Percentiles rank a stretch among this genome's conserved stretches.
Conservation (phyloP, 2,888 invertebrate species). For the Cheiracanthium punctorium region DNA sequence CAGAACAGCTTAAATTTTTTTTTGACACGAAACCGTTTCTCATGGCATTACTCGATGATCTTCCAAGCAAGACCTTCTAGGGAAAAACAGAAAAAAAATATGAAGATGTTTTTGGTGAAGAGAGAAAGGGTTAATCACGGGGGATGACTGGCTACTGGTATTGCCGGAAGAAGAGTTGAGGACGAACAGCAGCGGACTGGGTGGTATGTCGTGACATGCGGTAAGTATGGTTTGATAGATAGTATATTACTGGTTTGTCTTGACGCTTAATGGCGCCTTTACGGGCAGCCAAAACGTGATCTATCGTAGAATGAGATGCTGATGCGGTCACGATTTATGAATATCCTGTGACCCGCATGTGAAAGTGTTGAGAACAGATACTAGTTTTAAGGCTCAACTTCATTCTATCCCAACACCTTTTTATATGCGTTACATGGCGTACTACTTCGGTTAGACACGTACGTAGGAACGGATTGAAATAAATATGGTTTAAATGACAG, state of each 20-base stretch:
- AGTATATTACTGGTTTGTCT: slow-evolving; percentile 67
- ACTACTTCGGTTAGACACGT: background rate
- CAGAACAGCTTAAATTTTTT: background rate
- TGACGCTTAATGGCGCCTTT: slow-evolving; percentile 58
- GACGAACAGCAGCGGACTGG: background rate
- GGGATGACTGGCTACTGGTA: slow-evolving; percentile 56
- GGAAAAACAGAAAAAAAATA: background rate
- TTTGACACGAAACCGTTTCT: background rate
- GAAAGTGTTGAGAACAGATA: background rate
- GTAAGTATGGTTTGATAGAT: slow-evolving; percentile 62
- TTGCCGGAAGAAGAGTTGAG: slow-evolving; percentile 23
- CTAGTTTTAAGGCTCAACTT: background rate
- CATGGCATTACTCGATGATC: background rate
- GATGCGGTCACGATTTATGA: slow-evolving; percentile 38
- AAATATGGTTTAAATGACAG: background rate
- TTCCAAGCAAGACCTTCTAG: background rate
- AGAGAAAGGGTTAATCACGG: slow-evolving; percentile 62
- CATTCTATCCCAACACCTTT: background rate
- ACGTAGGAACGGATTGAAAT: background rate
- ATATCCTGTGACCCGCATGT: slow-evolving; percentile 19
- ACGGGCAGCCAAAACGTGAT: slow-evolving; percentile 42
- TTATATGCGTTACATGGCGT: background rate
- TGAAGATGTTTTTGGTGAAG: slow-evolving; percentile 1
- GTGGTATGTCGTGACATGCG: slow-evolving; percentile 48
- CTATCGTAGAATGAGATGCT: slow-evolving; percentile 24